Conservation (phyloP, 2,113 vertebrate genomes). For the Pimephales promelas region DNA sequence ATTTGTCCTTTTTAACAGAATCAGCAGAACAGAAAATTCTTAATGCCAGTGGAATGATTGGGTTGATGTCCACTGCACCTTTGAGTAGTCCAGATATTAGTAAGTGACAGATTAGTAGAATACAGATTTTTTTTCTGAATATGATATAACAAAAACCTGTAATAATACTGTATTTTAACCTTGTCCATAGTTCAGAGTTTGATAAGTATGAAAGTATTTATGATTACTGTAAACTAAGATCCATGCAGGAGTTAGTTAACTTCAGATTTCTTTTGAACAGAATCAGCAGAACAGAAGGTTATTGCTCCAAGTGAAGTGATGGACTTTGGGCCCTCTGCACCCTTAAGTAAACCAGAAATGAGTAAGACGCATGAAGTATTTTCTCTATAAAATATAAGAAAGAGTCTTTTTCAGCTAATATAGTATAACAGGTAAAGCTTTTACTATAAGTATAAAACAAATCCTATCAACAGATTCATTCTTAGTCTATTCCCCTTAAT, state of each 20-base stretch:
- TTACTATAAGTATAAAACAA: not conserved
- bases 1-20: not conserved
- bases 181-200: not conserved
- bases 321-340: conserved; percentile 72
- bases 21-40: not conserved
- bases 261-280: not conserved
- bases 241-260: not conserved
- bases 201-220: not conserved
- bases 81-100: conserved; percentile 77
- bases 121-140: not conserved
- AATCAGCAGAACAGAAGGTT: not conserved
- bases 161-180: not conserved
- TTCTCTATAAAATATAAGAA: not conserved
- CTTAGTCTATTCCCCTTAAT: not conserved
- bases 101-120: conserved; percentile 69
- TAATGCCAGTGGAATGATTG: conserved; percentile 50
- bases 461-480: not conserved
- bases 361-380: conserved; percentile 74
- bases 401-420: not conserved
- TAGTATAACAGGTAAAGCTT: not conserved
- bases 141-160: not conserved
- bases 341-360: conserved; percentile 72
- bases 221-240: not conserved
- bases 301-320: conserved; percentile 42
- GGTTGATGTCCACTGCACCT: conserved; percentile 71